Base-by-base conservation (phyloP, 2,888 invertebrate species). In the Perizoma affinitatum region DNA sequence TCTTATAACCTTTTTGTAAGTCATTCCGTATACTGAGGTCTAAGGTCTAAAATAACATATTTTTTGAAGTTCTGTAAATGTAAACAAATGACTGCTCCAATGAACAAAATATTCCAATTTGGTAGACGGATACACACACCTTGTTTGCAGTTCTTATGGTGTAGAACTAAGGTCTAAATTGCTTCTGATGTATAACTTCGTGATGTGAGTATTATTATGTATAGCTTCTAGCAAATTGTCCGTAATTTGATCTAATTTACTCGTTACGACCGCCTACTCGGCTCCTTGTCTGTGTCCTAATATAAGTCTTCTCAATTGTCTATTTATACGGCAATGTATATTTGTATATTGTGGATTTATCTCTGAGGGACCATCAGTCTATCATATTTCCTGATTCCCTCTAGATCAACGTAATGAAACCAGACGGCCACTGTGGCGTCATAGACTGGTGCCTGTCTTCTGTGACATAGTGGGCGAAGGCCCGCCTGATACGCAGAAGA, bases 241-340 rank as follows among this genome's bases (percentile, higher is more conserved):
- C 72, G 78, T 83, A 85, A 86, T 83, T 82, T 57, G 70, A 74
- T 78, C 76, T 83, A 84, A 86, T 86, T 84, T 82, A 71, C 83
- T 80, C 78, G 77, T 86, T 83, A 75, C 67, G 68, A 63, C 64
- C 78, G 70, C 86, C 83, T 73, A 84, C 87, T 72, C 40, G 10
- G 42, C 42, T 44, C 47, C 66, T 64, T 58, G 54, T 65, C 51
- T 50, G 62, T 48, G 58, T 63, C 54, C 65, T 65, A 57, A 66
- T 54, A 35, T 57, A 40, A 22, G 55, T 46, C 45, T 52, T 45
- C 42, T 10, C 50, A 45, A 54, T 59, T 46, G 53, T 54, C 50
- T 44, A 48, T 36, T 34, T 34, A 34, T 9, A 33, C 33, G 6
- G 6, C 44, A 44, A 22, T 2, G 22, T 22, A 22, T 22, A 22